Evolutionary conservation across 2,888 invertebrate genomes (phyloP), one percentile per base, ranked within the genome.

Genomic region (Seira ritae): DNA sequence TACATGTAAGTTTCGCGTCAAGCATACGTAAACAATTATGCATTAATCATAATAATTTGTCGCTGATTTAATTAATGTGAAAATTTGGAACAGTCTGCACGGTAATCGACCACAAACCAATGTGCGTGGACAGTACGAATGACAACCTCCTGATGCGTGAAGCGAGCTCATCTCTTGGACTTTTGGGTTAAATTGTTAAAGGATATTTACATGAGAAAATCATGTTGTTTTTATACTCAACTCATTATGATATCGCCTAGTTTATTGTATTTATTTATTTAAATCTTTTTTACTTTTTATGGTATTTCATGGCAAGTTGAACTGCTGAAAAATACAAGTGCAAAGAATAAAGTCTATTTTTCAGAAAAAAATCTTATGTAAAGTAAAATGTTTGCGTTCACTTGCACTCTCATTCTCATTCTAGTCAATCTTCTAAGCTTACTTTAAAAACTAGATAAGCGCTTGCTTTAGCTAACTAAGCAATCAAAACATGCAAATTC

Each of bases 111-210:
- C 89, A 89, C 60, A 88, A 89, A 65, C 85, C 89, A 37, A 89
- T 84, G 22, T 89, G 89, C 73, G 88, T 89, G 0, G 89, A 89
- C 67, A 88, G 88, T 6, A 89, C 88, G 10, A 88, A 88, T 80
- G 84, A 81, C 8, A 86, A 87, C 60, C 73, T 88, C 17, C 84
- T 88, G 12, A 81, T 88, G 72, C 77, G 86, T 17, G 81, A 85
- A 46, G 86, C 88, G 10, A 80, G 73, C 50, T 70, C 75, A n/a
- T 75, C 55, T 8, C 50, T 81, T 10, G 75, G 80, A 0, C 19
- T 75, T 62, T 24, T 75, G 17, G 80, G 80, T 10, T 69, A 60
- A 76, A 31, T 31, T 62, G 17, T 42, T 17, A 60, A 4, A 60
- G 17, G n/a, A 60, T 42, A 42, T 42, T 6, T 42, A 42, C 42